Percentiles rank a stretch among this genome's conserved stretches.
Conservation (phyloP, 2,113 vertebrate genomes). For the Chloebia gouldiae region DNA sequence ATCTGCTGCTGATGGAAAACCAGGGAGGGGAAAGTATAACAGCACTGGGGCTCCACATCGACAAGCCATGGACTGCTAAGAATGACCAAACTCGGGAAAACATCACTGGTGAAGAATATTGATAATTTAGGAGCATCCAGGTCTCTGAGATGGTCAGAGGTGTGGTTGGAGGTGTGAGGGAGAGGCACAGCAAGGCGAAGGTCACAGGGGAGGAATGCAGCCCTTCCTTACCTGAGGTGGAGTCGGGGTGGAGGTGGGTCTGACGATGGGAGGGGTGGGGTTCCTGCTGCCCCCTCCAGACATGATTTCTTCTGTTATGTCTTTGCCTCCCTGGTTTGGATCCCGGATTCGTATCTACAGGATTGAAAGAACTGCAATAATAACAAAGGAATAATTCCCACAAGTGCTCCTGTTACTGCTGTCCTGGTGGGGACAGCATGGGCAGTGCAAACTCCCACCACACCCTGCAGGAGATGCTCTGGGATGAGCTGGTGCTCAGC, state of each 20-base stretch:
- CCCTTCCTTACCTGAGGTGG: conserved; percentile 86
- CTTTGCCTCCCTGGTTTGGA: conserved; percentile 96
- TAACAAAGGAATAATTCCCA: neutral
- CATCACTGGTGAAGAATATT: neutral
- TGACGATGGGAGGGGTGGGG: conserved; percentile 88
- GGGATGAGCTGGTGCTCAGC: neutral
- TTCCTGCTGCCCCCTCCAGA: conserved; percentile 95
- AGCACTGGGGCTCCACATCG: neutral
- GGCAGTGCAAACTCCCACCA: neutral
- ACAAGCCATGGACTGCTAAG: neutral
- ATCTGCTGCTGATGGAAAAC: neutral
- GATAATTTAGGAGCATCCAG: neutral
- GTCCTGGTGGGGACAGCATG: neutral
- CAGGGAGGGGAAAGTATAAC: neutral
- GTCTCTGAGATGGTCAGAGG: neutral
- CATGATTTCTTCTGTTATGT: conserved; percentile 99
- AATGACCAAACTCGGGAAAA: neutral
- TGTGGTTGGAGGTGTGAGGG: neutral
- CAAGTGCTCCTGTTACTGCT: fast-evolving
- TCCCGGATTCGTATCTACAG: conserved; percentile 95
- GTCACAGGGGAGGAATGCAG: neutral
- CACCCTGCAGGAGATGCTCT: neutral
- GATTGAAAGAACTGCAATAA: neutral
- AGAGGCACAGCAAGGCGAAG: neutral
- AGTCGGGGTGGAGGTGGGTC: conserved; percentile 87